Percentiles rank a stretch among this genome's conserved stretches.
These are phyloP conservation scores for Drosophila colorata DNA, from an alignment of 2,888 invertebrate genomes.

Conservation along the genomic window DNA sequence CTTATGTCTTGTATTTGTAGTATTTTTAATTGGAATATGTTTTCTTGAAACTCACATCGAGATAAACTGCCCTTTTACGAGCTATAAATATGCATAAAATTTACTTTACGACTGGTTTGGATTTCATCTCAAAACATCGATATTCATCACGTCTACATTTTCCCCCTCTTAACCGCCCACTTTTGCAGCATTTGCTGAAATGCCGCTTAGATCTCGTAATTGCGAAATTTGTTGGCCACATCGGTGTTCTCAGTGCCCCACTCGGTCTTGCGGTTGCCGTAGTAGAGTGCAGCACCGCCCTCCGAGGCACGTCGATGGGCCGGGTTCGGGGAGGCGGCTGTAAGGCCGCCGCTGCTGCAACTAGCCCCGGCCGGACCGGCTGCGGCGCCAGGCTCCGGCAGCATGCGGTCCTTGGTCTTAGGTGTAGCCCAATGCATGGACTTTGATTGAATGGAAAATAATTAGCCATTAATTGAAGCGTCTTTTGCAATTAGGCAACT, in stretches of 20 bases:
- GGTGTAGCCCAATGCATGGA: constrained; percentile 97
- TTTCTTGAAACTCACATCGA: constrained; percentile 60
- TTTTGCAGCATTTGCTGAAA: constrained; percentile 1
- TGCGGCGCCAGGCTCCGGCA: constrained; percentile 86
- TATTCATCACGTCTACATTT: constrained; percentile 24
- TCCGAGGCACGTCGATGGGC: constrained; percentile 92
- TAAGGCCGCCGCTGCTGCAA: constrained; percentile 86
- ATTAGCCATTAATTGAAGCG: constrained; percentile 33
- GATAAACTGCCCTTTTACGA: constrained; percentile 43
- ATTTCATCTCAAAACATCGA: constrained; percentile 29
- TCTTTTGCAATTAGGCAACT: constrained; percentile 16
- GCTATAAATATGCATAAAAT: constrained; percentile 50
- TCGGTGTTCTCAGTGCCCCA: constrained; percentile 92
- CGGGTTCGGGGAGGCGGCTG: constrained; percentile 86
- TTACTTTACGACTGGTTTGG: constrained; percentile 21
- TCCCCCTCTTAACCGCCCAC: too few relatives aligned
- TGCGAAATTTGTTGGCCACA: constrained; percentile 94
- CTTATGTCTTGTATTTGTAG: constrained; percentile 1
- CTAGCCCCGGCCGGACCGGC: constrained; percentile 69
- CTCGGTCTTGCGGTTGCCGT: constrained; percentile 87
- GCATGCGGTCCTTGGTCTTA: constrained; percentile 95
- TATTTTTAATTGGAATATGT: constrained; percentile 50
- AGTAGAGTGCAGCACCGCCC: constrained; percentile 92
- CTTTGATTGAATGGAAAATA: constrained; percentile 85
- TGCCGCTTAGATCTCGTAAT: constrained; percentile 93